Evolutionary conservation across 2,113 vertebrate species (phyloP), one percentile per base, ranked within the genome.

Genomic region (Myotis yumanensis): DNA sequence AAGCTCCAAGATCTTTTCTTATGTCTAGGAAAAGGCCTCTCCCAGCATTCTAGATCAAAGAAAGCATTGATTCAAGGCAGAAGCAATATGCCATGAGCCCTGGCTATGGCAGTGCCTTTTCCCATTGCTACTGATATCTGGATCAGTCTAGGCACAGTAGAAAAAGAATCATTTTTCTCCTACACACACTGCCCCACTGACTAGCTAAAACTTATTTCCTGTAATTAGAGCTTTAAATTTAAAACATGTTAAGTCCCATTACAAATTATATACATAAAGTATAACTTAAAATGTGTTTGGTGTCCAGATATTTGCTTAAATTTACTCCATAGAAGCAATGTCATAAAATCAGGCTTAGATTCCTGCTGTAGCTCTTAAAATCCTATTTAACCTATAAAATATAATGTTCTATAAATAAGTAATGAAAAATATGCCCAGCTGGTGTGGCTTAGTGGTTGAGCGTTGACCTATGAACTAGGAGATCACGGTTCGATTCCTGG

Each of bases 171-270:
- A 20, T 71, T 51, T 82, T 66, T 83, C 30, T 92, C 48, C 25
- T 62, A 15, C 8, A 83, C 2, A 84, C 14, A 62, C 3, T 30
- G 14, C 20, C 22, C 28, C 62, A 90, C 14, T 59, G 64, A 89
- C 14, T 66, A 64, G 52, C 37, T 87, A 89, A 86, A 95, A 71
- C 5, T 25, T 87, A 5, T n/a, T 77, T 89, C 68, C 66, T 95
- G 9, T 92, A 68, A 89, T 22, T 79, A 57, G 2, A 73, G 30
- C 52, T 12, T 89, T 66, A 95, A 85, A 77, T 89, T 92, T 91
- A 93, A 97, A 96, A 59, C 12, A 64, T n/a, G 35, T 62, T 46
- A 86, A 86, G 89, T 95, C 28, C 25, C 7, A 89, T 83, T 96
- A 66, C 18, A 90, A 87, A 43, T 68, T 76, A 91, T 4, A 93